Evolutionary conservation across 2,113 vertebrate genomes (phyloP).

Genomic region (Sclerurus mexicanus): DNA sequence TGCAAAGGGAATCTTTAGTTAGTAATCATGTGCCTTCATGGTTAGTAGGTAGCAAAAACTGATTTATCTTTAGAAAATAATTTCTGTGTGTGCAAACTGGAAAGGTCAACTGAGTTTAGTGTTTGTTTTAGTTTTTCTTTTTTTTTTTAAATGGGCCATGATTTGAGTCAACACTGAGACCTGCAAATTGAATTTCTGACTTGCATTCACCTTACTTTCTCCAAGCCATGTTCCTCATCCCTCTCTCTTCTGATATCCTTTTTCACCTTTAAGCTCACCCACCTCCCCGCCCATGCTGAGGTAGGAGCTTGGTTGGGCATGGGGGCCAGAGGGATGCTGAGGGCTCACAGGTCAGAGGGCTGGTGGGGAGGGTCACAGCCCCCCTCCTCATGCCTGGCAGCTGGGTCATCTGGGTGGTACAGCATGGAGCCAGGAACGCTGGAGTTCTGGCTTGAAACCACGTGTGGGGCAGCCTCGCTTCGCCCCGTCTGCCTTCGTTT

Average conservation of each 20-base stretch:
- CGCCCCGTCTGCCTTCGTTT: neutral
- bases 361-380: neutral
- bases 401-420: accelerated
- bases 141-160: neutral
- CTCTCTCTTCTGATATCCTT: neutral
- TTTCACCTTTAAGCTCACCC: neutral
- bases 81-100: neutral
- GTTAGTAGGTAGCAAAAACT: neutral
- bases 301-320: accelerated
- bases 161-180: neutral
- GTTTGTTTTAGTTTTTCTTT: neutral
- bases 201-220: neutral
- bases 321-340: neutral
- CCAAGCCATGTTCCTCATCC: neutral
- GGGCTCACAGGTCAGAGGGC: neutral
- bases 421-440: neutral
- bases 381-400: neutral
- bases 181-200: neutral
- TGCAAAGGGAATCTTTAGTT: neutral
- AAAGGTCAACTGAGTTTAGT: neutral
- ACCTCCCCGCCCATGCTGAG: accelerated
- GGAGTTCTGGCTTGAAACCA: neutral
- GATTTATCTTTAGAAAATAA: neutral
- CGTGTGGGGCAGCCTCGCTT: neutral
- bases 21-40: neutral